Evolutionary conservation across 2,113 vertebrate genomes (phyloP), one percentile per base, ranked within the genome.

Genomic region (Bubo blakistoni): DNA sequence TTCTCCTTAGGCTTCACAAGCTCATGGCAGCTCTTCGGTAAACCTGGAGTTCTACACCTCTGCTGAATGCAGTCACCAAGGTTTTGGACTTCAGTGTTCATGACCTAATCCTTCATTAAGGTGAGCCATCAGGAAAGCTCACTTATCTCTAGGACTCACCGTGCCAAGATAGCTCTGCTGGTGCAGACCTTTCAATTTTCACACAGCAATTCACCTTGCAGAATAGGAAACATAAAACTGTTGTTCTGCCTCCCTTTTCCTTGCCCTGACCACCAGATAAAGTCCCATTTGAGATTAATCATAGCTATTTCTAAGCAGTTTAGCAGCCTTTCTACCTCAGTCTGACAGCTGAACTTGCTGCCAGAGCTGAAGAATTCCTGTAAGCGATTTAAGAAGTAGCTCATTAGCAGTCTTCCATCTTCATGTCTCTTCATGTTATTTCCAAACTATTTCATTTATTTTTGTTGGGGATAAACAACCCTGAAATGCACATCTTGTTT

Each of bases 401-500:
- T 86, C 44, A 70, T 86, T 69, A 79, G 44, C 55, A 57, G 36
- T 52, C 47, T 82, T 70, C 32, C 44, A 34, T 76, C 74, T 76
- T 74, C 26, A 6, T 54, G 76, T 32, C 7, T 59, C 34, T 58
- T 46, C 19, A 34, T 1, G 3, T 22, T 87, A 10, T 66, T 81
- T 85, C 69, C 62, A 80, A 79, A 46, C 4, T 1, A 38, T 66
- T 72, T 71, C 2, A 71, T 71, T 57, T 81, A 73, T 63, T 81
- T 96, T 58, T 85, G 54, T 57, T 49, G 27, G 77, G 46, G 69
- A 91, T 29, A 67, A 92, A 80, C 72, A 92, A 54, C 67, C 58
- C 74, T 20, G 21, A 94, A 44, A 80, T 96, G 52, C 79, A 71
- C 78, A 76, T 95, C 94, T 95, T 80, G 80, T 77, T 97, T 94